Evolutionary conservation across 2,797 vertebrate genomes (phyloP).

Genomic region (Merluccius polli): DNA sequence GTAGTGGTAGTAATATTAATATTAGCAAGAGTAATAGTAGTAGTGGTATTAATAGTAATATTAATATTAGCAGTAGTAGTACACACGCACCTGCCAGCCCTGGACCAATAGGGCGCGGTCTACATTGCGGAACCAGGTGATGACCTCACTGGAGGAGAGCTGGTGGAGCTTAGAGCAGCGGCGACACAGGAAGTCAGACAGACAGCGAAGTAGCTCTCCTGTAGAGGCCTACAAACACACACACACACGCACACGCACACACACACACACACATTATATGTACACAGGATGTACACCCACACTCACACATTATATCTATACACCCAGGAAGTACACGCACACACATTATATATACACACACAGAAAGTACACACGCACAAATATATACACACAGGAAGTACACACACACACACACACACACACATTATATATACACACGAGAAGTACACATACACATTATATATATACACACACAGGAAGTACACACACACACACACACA

Average conservation of each 20-base stretch:
- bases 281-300: not conserved
- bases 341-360: not conserved
- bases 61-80: too few relatives aligned
- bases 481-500: too few relatives aligned
- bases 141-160: slow-evolving; percentile 84
- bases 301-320: not conserved
- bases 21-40: too few relatives aligned
- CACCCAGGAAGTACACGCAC: too few relatives aligned
- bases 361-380: too few relatives aligned
- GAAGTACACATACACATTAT: too few relatives aligned
- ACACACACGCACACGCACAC: too few relatives aligned
- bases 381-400: too few relatives aligned
- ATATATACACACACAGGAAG: too few relatives aligned
- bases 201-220: slow-evolving; percentile 85
- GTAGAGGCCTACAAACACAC: slow-evolving; percentile 76
- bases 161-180: slow-evolving; percentile 89
- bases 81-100: slow-evolving; percentile 77
- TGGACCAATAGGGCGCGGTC: slow-evolving; percentile 89
- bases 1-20: too few relatives aligned
- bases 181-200: slow-evolving; percentile 87
- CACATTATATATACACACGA: not conserved
- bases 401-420: not conserved
- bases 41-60: too few relatives aligned
- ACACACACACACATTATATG: too few relatives aligned
- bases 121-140: slow-evolving; percentile 89